Evolutionary conservation across 1,140 invertebrate species (phyloP), one percentile per base, ranked within the genome.

Genomic region (Pseudomyrmex dendroicus): DNA sequence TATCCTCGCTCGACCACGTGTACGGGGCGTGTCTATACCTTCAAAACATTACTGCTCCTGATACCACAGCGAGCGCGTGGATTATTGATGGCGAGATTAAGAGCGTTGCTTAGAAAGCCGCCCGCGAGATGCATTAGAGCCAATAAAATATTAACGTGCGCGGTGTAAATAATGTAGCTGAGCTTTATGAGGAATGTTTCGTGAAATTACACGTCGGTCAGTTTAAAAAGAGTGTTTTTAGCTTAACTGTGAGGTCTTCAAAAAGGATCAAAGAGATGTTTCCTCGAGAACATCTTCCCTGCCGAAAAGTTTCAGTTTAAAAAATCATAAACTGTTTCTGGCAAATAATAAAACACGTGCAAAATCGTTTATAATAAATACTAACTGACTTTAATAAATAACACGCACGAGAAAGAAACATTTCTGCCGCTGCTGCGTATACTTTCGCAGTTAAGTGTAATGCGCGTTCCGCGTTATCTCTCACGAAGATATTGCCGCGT

Each of bases 61-160:
- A 78, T 70, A 48, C 64, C 35, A 13, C 44, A 35, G 5, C 35
- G 64, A 57, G 50, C 64, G 50, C 17, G 17, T 48, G 35, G 73
- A 78, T 70, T 70, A 78, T 70, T 22, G 76, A 70, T 25, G 76
- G 52, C 54, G 54, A 15, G 64, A 78, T 78, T 78, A 78, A 70
- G 64, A 44, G 54, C 20, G 54, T 17, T 78, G 76, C 64, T 78
- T 78, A 78, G 76, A 78, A 78, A 70, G 74, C 52, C 63, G 35
- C 0, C 35, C 62, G 15, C 52, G 52, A 46, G 52, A 22, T 57
- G 64, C 76, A 50, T 70, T 78, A 57, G 44, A 50, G 13, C 44
- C 63, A 66, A 48, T 68, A 35, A 59, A 68, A 70, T 78, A 78
- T 78, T 70, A 70, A 70, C 67, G 54, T 15, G 64, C 20, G 12